Base-by-base conservation (phyloP, 2,113 vertebrate species). In the Melanocharis versteri region DNA sequence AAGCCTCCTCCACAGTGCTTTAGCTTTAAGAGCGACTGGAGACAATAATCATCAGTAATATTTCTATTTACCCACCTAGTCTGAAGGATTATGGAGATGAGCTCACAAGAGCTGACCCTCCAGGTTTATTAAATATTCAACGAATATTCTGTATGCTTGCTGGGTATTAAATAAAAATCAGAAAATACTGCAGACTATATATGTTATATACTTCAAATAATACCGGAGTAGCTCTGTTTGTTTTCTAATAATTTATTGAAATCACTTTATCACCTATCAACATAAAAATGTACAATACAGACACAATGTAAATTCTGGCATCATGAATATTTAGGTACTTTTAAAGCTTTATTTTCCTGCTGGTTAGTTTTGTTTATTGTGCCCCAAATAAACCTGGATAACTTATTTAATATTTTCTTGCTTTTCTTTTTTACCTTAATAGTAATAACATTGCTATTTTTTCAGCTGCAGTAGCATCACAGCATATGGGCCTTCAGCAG, bases 11-110 rank as follows among this genome's bases (percentile, higher is more conserved):
- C 66, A 60, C 13, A 40, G 73, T 33, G 39, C 35, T 94, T 83
- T 44, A 71, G 79, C 28, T 78, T 39, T 13, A 73, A 77, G 69
- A 94, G 62, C 3, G 1, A 94, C 1, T 69, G 54, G 91, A 44
- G 40, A 66, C 62, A 82, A 86, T 64, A 60, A 96, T 70, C 84
- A 91, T 91, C 83, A 65, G 35, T 84, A 94, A 71, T 65, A 88
- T 83, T 94, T 91, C 88, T 91, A 89, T 95, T 86, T 81, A 95
- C 87, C 85, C 87, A 85, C 86, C 87, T 90, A 97, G 96, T 92
- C 93, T 93, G 92, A 96, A 96, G 96, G 94, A 98, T 98, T 98
- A 98, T 98, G 98, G 98, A 98, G 98, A 98, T 97, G 95, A 98
- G 95, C 66, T 89, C 95, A 96, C 94, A 97, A 97, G 91, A 96